Percentiles rank a stretch among this genome's conserved stretches.
These are phyloP conservation scores for Tubiluchus corallicola DNA, from an alignment of 2,888 invertebrate species.

Conservation along the genomic window DNA sequence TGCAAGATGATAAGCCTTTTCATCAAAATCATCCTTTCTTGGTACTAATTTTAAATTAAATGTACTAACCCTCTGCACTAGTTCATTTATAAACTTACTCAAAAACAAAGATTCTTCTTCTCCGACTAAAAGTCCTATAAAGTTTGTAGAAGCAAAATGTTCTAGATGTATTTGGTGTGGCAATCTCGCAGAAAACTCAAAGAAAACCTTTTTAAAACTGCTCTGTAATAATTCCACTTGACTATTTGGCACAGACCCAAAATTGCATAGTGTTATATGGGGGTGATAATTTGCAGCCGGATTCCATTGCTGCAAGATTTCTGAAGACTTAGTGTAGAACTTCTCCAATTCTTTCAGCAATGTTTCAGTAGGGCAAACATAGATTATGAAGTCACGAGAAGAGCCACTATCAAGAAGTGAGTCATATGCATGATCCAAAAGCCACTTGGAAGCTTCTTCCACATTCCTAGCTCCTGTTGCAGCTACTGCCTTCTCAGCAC, in stretches of 20 bases:
- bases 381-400: slow-evolving; percentile 66
- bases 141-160: slow-evolving; percentile 65
- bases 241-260: slow-evolving; percentile 22
- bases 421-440: slow-evolving; percentile 72
- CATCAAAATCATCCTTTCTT: background rate
- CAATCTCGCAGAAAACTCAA: slow-evolving; percentile 35
- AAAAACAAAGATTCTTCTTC: slow-evolving; percentile 62
- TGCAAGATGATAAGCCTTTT: slow-evolving; percentile 66
- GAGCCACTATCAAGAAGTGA: slow-evolving; percentile 51
- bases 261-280: slow-evolving; percentile 1
- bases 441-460: slow-evolving; percentile 69
- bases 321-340: background rate
- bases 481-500: slow-evolving; percentile 71
- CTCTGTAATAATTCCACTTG: slow-evolving; percentile 20
- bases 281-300: background rate
- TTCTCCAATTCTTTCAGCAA: background rate
- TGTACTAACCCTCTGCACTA: no score
- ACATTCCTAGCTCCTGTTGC: slow-evolving; percentile 73
- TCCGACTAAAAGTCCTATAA: slow-evolving; percentile 72
- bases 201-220: slow-evolving; percentile 34
- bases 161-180: slow-evolving; percentile 38
- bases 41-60: no score
- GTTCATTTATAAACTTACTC: no score
- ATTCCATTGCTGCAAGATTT: background rate
- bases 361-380: slow-evolving; percentile 71